Base-by-base conservation (phyloP, 2,113 vertebrate genomes). In the Pavo muticus region DNA sequence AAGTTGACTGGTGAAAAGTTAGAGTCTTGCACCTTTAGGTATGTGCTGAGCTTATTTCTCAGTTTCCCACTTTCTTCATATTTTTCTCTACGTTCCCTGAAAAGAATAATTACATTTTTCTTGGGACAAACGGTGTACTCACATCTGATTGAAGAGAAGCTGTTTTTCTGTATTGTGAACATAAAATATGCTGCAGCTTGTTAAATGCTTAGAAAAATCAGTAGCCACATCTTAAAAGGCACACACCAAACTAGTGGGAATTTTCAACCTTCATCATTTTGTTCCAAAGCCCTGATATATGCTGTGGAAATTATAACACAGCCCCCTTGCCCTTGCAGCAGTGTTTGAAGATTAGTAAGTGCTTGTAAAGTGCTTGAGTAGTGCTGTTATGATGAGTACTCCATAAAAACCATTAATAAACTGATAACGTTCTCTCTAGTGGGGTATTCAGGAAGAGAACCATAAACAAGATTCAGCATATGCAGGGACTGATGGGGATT, bases 281-380 rank as follows among this genome's bases (percentile, higher is more conserved):
- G 25, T 82, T 90, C 44, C 14, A 17, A 12, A 76, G 39, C 13
- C 14, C 13, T 35, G 0, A 0, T 27, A 6, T 20, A 47, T n/a
- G 45, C 18, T 44, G 4, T 6, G 3, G 39, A 72, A 88, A 56
- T 3, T 8, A n/a, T n/a, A 24, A 67, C 44, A 44, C 3, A 14
- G 2, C 18, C 21, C 50, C 56, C 25, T 75, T 75, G 15, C 27
- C 21, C 14, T 83, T 25, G 3, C 14, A 50, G 21, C 11, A 27
- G 3, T 10, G 9, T 42, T 54, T 0, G 0, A 68, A 76, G 32
- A 45, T 68, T 68, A 50, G 54, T 64, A 52, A 14, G 37, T 56
- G 50, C 23, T 65, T 60, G 39, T 30, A 29, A 76, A 2, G 0
- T 56, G 5, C 32, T 75, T 72, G 32, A 20, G 1, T 76, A 13